phyloP scores from a whole-genome alignment of 2,888 invertebrate species.

The Adelphocoris suturalis region DNA sequence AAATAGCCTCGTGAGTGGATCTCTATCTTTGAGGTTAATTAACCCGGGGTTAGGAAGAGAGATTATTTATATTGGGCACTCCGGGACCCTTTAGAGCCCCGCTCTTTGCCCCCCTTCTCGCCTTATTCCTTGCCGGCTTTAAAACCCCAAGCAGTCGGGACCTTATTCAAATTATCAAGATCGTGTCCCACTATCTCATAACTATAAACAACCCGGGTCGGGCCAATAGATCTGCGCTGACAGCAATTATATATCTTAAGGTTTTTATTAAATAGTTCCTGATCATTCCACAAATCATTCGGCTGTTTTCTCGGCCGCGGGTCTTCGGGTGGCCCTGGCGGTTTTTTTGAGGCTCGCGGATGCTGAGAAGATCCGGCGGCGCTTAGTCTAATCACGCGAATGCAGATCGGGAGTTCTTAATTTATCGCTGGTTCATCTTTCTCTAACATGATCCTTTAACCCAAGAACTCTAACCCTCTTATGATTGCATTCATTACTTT shows the following conservation, averaged over 20 bases:
- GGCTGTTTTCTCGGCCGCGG: constrained; percentile 1
- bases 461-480: too few relatives aligned
- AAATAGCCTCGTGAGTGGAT: constrained; percentile 72
- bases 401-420: neutral
- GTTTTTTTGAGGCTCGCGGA: constrained; percentile 38
- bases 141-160: constrained; percentile 37
- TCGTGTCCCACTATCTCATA: constrained; percentile 69
- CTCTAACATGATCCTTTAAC: too few relatives aligned
- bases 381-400: constrained; percentile 32
- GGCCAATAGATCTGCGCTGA: constrained; percentile 70
- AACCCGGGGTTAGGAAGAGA: constrained; percentile 61
- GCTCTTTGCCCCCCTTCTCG: neutral
- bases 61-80: constrained; percentile 70
- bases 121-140: constrained; percentile 29
- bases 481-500: too few relatives aligned
- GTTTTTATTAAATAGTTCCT: constrained; percentile 66
- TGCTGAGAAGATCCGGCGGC: constrained; percentile 27
- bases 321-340: constrained; percentile 47
- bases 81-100: constrained; percentile 45
- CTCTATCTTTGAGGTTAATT: constrained; percentile 70
- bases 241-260: constrained; percentile 67
- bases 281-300: constrained; percentile 63
- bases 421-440: neutral
- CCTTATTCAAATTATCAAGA: constrained; percentile 71
- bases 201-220: constrained; percentile 66